These are phyloP conservation scores for Pteruthius melanotis DNA, from an alignment of 2,113 vertebrate species.

Conservation along the genomic window DNA sequence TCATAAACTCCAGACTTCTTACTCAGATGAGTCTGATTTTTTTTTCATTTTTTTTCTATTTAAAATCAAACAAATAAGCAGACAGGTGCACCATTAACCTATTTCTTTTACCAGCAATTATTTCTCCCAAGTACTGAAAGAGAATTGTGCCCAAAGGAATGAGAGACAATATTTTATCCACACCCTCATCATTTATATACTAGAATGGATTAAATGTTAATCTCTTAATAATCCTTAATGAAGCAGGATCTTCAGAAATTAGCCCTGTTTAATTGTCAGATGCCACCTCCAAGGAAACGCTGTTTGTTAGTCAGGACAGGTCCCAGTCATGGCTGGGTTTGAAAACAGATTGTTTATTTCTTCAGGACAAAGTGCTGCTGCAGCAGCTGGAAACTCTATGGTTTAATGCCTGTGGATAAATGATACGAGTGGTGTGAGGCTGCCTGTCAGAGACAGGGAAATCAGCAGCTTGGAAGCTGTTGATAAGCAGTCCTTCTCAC, in stretches of 20 bases:
- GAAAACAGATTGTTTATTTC: conserved; percentile 7
- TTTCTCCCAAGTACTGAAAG: neutral
- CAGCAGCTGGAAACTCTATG: neutral
- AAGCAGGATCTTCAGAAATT: conserved; percentile 19
- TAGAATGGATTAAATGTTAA: conserved; percentile 27
- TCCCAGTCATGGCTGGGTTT: neutral
- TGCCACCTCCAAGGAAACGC: neutral
- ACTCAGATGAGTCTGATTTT: neutral
- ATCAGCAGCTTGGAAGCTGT: conserved; percentile 7
- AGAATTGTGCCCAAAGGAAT: neutral
- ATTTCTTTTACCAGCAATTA: neutral
- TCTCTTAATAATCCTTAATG: conserved; percentile 45
- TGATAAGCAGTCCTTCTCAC: neutral
- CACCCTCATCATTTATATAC: neutral
- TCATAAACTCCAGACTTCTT: neutral
- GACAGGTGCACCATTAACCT: neutral
- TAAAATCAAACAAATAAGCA: neutral
- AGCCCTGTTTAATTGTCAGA: neutral
- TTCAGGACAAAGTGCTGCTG: neutral
- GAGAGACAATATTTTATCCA: conserved; percentile 13
- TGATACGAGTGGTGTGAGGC: neutral
- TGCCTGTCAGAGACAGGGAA: neutral
- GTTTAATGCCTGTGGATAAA: conserved; percentile 20
- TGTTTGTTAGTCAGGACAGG: conserved; percentile 25
- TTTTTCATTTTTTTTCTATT: neutral